These are phyloP conservation scores for Euwallacea similis DNA, from an alignment of 1,140 invertebrate genomes.

Conservation along the genomic window DNA sequence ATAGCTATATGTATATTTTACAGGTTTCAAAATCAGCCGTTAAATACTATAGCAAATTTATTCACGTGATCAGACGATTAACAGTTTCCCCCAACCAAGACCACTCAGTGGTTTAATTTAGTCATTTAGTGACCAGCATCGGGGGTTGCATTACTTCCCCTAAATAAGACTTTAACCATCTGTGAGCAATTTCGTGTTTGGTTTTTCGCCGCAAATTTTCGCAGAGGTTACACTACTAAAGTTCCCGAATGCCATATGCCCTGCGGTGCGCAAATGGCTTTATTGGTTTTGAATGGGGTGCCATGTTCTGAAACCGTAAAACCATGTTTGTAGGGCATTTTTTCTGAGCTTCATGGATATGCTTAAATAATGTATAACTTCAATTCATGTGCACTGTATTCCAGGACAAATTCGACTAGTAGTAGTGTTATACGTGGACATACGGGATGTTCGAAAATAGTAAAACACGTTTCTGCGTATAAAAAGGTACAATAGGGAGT, in stretches of 20 bases:
- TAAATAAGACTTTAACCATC: constrained; percentile 26
- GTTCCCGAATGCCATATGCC: constrained; percentile 13
- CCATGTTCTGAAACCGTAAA: no score
- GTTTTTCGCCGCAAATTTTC: constrained; percentile 22
- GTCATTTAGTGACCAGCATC: constrained; percentile 42
- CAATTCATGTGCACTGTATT: no score
- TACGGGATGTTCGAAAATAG: no score
- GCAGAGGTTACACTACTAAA: background rate
- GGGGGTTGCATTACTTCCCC: constrained; percentile 12
- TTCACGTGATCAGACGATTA: background rate
- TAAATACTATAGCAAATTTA: background rate
- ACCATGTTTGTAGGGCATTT: no score
- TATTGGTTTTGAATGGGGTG: background rate
- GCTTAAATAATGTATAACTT: no score
- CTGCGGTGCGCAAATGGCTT: background rate
- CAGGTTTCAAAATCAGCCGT: background rate
- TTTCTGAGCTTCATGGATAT: no score
- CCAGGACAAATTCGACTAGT: no score
- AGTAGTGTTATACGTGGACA: no score
- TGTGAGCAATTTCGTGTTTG: constrained; percentile 14
- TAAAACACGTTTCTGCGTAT: no score
- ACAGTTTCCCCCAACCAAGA: background rate
- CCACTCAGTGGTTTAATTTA: constrained; percentile 41
- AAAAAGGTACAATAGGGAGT: no score
- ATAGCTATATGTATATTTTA: background rate